phyloP scores from a whole-genome alignment of 2,113 vertebrate species.

The Xiphophorus maculatus region DNA sequence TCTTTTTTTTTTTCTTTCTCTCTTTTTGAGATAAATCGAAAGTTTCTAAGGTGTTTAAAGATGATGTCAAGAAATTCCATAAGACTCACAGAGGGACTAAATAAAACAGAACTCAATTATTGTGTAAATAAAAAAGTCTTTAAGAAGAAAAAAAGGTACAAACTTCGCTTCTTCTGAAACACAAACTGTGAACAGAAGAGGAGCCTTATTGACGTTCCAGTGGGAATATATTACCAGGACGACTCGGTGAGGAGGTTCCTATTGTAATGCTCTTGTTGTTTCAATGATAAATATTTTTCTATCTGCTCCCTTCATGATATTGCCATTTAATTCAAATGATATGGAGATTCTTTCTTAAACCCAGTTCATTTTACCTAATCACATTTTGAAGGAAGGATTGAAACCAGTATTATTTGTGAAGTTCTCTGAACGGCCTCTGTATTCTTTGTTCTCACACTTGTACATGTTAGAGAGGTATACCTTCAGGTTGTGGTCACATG shows the following conservation, averaged over 20 bases:
- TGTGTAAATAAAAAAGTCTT: conserved; percentile 80
- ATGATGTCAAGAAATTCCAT: conserved; percentile 77
- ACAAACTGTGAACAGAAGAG: conserved; percentile 73
- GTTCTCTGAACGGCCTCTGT: conserved; percentile 23
- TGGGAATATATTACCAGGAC: conserved; percentile 58
- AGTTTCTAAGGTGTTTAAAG: conserved; percentile 64
- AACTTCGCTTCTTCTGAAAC: conserved; percentile 78
- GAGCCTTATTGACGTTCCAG: conserved; percentile 74
- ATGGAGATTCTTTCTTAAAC: conserved; percentile 48
- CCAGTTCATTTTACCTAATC: conserved; percentile 36
- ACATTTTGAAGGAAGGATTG: conserved; percentile 24
- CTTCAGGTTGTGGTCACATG: conserved; percentile 29
- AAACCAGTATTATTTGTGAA: conserved; percentile 36
- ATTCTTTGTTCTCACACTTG: conserved; percentile 42
- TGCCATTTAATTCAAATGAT: conserved; percentile 44
- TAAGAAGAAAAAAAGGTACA: conserved; percentile 61
- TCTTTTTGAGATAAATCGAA: conserved; percentile 43
- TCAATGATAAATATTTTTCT: conserved; percentile 84
- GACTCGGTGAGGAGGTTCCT: conserved; percentile 52
- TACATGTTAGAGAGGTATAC: conserved; percentile 20
- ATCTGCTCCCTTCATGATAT: conserved; percentile 69
- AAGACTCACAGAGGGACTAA: conserved; percentile 66
- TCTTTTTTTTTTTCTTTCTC: conserved; percentile 31
- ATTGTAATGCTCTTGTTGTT: conserved; percentile 67
- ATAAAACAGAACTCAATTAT: conserved; percentile 79